Conservation (phyloP, 2,797 vertebrate species). For the Anas flavirostris region DNA sequence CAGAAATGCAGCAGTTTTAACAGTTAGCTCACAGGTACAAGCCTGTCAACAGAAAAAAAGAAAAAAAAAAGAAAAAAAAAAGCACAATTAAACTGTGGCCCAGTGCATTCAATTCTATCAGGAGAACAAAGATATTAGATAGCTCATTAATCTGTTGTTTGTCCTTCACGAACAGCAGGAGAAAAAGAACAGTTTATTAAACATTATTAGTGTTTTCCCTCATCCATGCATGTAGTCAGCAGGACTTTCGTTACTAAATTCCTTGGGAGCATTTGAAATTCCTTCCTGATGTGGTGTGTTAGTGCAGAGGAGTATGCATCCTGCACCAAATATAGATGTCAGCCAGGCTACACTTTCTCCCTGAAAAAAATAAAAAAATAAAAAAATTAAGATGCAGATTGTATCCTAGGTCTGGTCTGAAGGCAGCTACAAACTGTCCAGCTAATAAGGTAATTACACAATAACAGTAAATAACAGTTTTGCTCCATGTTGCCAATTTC, state of each 20-base stretch:
- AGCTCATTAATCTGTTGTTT: not conserved
- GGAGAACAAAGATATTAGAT: not conserved
- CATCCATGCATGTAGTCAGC: not conserved
- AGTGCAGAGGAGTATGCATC: not conserved
- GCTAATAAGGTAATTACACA: not conserved
- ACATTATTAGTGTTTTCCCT: conserved; percentile 9
- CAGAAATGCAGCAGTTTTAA: not conserved
- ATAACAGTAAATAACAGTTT: not conserved
- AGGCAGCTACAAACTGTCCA: not conserved
- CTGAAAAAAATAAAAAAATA: not conserved
- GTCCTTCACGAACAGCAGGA: not conserved
- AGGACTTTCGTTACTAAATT: conserved; percentile 41
- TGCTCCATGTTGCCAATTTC: not conserved
- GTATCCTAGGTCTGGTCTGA: not conserved
- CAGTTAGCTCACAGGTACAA: not conserved
- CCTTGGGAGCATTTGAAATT: conserved; percentile 55
- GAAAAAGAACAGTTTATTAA: not conserved
- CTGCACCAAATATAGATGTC: conserved; percentile 53
- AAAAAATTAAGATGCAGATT: not conserved
- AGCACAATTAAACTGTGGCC: not conserved
- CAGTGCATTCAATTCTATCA: not conserved
- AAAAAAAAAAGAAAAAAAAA: too few species aligned
- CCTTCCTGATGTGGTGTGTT: conserved; percentile 59
- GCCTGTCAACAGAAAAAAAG: not conserved
- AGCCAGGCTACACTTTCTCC: not conserved